Percentiles rank a stretch among this genome's conserved stretches.
phyloP scores from a whole-genome alignment of 1,140 invertebrate genomes.

The Bradysia coprophila region DNA sequence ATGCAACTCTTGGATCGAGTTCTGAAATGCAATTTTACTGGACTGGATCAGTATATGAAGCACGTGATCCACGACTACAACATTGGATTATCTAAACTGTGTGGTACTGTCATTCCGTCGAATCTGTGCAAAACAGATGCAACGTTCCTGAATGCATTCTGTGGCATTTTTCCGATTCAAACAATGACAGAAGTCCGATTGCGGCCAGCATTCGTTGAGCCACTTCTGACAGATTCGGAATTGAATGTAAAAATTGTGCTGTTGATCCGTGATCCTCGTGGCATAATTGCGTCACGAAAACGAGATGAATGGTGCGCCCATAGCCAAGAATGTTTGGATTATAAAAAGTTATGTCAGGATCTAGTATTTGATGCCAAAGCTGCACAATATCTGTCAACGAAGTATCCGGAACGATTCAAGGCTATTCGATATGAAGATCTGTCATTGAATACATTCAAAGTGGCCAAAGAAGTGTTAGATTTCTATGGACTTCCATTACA shows the following conservation, averaged over 20 bases:
- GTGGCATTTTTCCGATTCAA: conserved; percentile 69
- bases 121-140: conserved; percentile 46
- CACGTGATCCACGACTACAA: conserved; percentile 58
- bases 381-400: conserved; percentile 41
- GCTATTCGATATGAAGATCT: conserved; percentile 71
- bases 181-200: conserved; percentile 71
- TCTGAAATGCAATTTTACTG: conserved; percentile 53
- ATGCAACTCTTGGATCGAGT: conserved; percentile 45
- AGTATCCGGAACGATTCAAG: conserved; percentile 55
- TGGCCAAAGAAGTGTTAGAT: conserved; percentile 48
- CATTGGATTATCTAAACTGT: conserved; percentile 68
- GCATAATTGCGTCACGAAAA: conserved; percentile 68
- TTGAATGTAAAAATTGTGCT: conserved; percentile 57
- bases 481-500: conserved; percentile 60
- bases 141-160: conserved; percentile 56
- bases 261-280: conserved; percentile 66
- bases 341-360: conserved; percentile 55
- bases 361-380: conserved; percentile 64
- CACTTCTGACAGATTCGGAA: conserved; percentile 50
- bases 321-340: conserved; percentile 60
- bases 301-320: conserved; percentile 70
- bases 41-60: conserved; percentile 51
- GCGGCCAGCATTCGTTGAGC: conserved; percentile 46
- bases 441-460: conserved; percentile 49
- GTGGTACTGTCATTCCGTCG: conserved; percentile 59